A percentile compares a stretch with the other conserved stretches of the same genome.
These are phyloP conservation scores for Drosophila eugracilis DNA, from an alignment of 1,140 invertebrate species.

Conservation along the genomic window DNA sequence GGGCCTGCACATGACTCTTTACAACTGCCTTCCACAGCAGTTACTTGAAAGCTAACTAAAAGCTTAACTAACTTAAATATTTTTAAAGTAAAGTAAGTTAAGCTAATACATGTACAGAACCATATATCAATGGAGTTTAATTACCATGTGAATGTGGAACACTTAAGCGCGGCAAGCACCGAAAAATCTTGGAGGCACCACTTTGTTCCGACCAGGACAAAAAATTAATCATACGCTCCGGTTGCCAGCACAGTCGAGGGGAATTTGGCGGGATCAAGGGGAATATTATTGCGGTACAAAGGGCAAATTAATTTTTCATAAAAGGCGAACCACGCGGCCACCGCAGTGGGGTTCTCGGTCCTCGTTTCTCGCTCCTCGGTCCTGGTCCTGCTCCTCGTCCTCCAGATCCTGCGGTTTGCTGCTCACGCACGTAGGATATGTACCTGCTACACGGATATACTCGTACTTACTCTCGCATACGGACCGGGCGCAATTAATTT, in stretches of 20 bases:
- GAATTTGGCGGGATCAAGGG: conserved; percentile 54
- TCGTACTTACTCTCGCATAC: conserved; percentile 10
- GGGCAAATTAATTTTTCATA: conserved; percentile 82
- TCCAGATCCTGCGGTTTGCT: conserved; percentile 28
- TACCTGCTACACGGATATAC: conserved; percentile 24
- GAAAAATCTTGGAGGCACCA: conserved; percentile 39
- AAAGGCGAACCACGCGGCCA: conserved; percentile 67
- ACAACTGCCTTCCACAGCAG: neutral
- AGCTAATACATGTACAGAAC: neutral
- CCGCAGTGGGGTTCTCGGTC: conserved; percentile 6
- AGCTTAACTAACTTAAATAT: too few relatives aligned
- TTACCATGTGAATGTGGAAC: conserved; percentile 16
- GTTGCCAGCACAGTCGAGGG: conserved; percentile 70
- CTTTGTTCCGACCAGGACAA: conserved; percentile 35
- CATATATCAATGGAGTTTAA: conserved; percentile 7
- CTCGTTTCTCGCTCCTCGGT: neutral
- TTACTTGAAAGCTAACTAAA: too few relatives aligned
- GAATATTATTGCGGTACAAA: conserved; percentile 81
- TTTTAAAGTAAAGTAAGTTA: neutral
- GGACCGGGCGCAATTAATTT: conserved; percentile 71
- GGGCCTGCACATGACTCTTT: conserved; percentile 8
- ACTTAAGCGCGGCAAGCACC: conserved; percentile 28
- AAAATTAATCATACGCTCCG: conserved; percentile 83
- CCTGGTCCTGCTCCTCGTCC: neutral
- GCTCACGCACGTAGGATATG: conserved; percentile 40